Percentiles rank a stretch among this genome's conserved stretches.
phyloP scores from a whole-genome alignment of 1,140 invertebrate species.

The Listronotus oregonensis region DNA sequence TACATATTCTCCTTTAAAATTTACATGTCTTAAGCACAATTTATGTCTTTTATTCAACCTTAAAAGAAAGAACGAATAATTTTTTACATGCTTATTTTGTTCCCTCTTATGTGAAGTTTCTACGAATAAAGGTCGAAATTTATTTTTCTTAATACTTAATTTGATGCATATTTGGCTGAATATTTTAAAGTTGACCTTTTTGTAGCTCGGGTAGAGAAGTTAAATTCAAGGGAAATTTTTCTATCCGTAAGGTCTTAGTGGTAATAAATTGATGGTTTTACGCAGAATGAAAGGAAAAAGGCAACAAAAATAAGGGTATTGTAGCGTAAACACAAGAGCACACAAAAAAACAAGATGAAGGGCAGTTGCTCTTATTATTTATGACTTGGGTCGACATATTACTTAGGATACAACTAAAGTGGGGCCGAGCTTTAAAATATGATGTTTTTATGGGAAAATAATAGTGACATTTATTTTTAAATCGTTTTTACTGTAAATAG shows the following conservation, averaged over 20 bases:
- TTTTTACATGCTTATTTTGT: too few relatives aligned
- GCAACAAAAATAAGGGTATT: slow-evolving; percentile 19
- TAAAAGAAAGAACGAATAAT: too few relatives aligned
- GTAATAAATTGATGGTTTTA: slow-evolving; percentile 22
- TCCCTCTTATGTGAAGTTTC: too few relatives aligned
- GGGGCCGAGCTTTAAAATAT: background rate
- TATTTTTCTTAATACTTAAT: background rate
- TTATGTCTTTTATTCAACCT: too few relatives aligned
- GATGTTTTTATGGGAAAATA: too few relatives aligned
- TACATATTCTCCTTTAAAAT: too few relatives aligned
- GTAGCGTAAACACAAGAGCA: slow-evolving; percentile 2
- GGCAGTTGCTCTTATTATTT: slow-evolving; percentile 6
- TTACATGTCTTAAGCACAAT: too few relatives aligned
- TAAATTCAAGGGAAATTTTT: slow-evolving; percentile 10
- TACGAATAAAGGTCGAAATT: background rate
- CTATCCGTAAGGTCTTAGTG: background rate
- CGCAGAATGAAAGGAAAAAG: slow-evolving; percentile 16
- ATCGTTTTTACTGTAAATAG: too few relatives aligned
- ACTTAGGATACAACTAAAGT: background rate
- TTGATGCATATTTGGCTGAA: slow-evolving; percentile 5
- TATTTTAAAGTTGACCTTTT: slow-evolving; percentile 6
- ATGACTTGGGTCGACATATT: background rate
- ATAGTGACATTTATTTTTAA: too few relatives aligned
- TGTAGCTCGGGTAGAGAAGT: background rate
- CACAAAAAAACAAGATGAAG: background rate